Base-by-base conservation (phyloP, 2,113 vertebrate species). In the Corythoichthys intestinalis region DNA sequence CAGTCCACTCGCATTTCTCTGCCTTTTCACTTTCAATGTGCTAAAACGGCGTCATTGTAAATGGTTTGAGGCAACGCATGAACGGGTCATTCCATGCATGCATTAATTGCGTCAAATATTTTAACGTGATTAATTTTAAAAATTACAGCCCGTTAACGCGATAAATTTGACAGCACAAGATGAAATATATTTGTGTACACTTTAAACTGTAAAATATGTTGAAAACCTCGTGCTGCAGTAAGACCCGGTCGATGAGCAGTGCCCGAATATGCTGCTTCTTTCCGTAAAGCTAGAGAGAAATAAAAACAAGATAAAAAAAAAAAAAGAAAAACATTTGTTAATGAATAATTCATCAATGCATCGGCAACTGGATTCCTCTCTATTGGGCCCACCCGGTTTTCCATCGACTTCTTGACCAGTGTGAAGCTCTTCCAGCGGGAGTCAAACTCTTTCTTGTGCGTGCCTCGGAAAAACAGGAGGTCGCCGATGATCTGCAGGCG, bases 381-480 rank as follows among this genome's bases (percentile, higher is more conserved):
- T 60, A 28, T 8, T 35, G 50, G 1, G 52, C 96, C 92, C 69
- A 99, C 97, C 93, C 94, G 90, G 88, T 99, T 97, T 88, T 99
- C 96, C 96, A 98, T 98, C 10, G 97, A 98, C 86, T 98, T 98
- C 86, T 98, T 98, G 78, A 98, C 95, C n/a, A 98, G 86, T 65
- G 94, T 96, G 91, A 98, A 98, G 89, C 96, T 98, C 79, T 98
- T 99, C 97, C 96, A 99, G 35, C 95, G 93, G 2, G 95, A 97
- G 81, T 99, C 96, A 88, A 98, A 99, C 80, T 99, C 96, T 69
- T 96, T 94, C 78, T 98, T 98, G 88, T 98, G 95, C 80, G 94
- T 96, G 38, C 97, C 97, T 77, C 93, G 96, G 83, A 98, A 99
- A 52, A 96, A 95, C 83, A 99, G 90, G 85, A 99, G 91, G 75